Base-by-base conservation (phyloP, 1,140 invertebrate genomes). In the Musca domestica region DNA sequence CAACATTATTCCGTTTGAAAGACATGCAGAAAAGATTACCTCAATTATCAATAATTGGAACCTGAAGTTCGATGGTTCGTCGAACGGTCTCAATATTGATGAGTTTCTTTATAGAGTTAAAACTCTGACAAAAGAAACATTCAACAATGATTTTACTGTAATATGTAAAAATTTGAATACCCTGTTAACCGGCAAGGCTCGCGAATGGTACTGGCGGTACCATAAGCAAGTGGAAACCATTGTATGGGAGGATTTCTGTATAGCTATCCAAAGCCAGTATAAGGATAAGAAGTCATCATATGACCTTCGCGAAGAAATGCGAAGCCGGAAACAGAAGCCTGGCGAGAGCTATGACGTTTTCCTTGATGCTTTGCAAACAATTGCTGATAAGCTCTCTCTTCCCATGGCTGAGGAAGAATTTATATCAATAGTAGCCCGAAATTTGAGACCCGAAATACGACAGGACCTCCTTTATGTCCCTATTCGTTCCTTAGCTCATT, bases 321-420 rank as follows among this genome's bases (percentile, higher is more conserved):
- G 66, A 15, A 48, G 17, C 46, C 22, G 64, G 22, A 66, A 66
- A 15, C 64, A 66, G 48, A 66, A 66, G 23, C 41, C 52, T 14
- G 41, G 23, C 12, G 66, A 67, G 47, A 22, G 30, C 1, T 67
- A 61, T 48, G 51, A 54, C 5, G 15, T 5, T 19, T 67, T 58
- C 20, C 27, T 23, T 20, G 52, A 67, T 47, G 30, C 46, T 9
- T 19, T 67, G 15, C 30, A n/a, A n/a, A 56, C 30, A 2, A 41
- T 41, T 41, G 34, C 34, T 41, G 34, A 41, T 41, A 41, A 12
- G 10, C 34, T 41, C 2, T 41, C 34, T 41, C 12, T 41, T 41
- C 34, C 34, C 10, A 41, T 41, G 34, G 4, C 5, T 2, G 34
- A 41, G 12, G 34, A 41, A 2, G 34, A 41, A 41, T 41, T 41